Evolutionary conservation across 2,888 invertebrate species (phyloP), one percentile per base, ranked within the genome.

Genomic region (Furcula furcula): DNA sequence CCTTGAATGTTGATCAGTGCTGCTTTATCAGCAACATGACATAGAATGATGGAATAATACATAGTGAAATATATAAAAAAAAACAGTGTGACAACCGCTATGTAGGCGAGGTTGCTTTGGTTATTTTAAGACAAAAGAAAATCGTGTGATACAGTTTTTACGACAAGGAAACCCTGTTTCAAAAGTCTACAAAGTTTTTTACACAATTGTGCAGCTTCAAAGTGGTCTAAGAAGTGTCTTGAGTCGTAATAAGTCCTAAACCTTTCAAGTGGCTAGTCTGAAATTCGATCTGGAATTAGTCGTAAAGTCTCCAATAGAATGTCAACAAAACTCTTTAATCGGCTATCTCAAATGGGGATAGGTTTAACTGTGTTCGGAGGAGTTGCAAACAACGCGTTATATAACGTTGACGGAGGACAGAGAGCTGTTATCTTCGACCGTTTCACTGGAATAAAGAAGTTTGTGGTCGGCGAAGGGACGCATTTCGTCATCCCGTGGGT

Each of bases 401-500:
- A 42, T 4, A 55, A 55, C 7, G 55, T 55, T 0, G 58, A 55
- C 0, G 55, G 55, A 3, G 98, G 98, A n/a, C 95, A 98, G 68
- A 91, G 98, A 67, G 97, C 98, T 23, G 97, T 98, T 1, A 98
- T 98, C 48, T 98, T 98, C 75, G 98, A 98, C 81, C 92, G 98
- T 61, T 98, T 98, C 75, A 87, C 92, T 23, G 98, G 98, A 56
- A 93, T 98, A 11, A 96, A 97, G 67, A 92, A 94, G 37, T 78
- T 84, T 16, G 96, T 98, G 0, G 92, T 94, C 10, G 98, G 98
- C 6, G 98, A 98, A 89, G 98, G 98, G 12, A 98, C 98, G 32
- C 98, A 98, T 80, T 98, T 98, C 74, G 93, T 94, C 58, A 94
- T 98, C 74, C 98, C 98, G 2, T 98, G 97, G 97, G 94, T 98